Evolutionary conservation across 2,888 invertebrate species (phyloP).

Genomic region (Cantharis flavilabris): DNA sequence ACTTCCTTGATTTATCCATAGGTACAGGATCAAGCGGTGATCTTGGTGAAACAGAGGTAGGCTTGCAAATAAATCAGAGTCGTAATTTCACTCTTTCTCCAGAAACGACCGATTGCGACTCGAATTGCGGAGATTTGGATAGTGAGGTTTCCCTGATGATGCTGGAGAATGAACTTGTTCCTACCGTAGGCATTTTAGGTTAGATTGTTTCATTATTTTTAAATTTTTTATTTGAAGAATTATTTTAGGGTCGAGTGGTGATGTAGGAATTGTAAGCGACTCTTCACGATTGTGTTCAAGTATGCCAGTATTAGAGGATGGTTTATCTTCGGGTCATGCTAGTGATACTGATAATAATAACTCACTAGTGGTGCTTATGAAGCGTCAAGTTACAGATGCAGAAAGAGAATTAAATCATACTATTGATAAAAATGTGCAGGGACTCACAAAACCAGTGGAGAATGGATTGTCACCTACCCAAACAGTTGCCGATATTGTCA

Average conservation of each 20-base stretch:
- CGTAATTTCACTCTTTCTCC: conserved; percentile 89
- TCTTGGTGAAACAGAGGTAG: conserved; percentile 67
- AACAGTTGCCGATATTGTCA: conserved; percentile 48
- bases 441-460: conserved; percentile 41
- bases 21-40: conserved; percentile 68
- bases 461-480: conserved; percentile 49
- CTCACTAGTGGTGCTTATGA: conserved; percentile 67
- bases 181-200: conserved; percentile 52
- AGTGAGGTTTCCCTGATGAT: conserved; percentile 81
- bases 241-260: conserved; percentile 59
- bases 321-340: conserved; percentile 90
- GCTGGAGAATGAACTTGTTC: conserved; percentile 67
- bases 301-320: conserved; percentile 93
- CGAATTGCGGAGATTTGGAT: conserved; percentile 83
- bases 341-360: conserved; percentile 92
- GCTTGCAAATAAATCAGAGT: conserved; percentile 69
- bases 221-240: neutral
- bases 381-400: conserved; percentile 74
- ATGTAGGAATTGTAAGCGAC: conserved; percentile 65
- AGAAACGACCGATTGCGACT: conserved; percentile 91
- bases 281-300: conserved; percentile 71
- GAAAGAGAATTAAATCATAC: conserved; percentile 71
- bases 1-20: conserved; percentile 64
- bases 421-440: conserved; percentile 55
- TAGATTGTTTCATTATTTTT: neutral